Conservation (phyloP, 2,888 invertebrate species). For the Protodeltote pygarga region DNA sequence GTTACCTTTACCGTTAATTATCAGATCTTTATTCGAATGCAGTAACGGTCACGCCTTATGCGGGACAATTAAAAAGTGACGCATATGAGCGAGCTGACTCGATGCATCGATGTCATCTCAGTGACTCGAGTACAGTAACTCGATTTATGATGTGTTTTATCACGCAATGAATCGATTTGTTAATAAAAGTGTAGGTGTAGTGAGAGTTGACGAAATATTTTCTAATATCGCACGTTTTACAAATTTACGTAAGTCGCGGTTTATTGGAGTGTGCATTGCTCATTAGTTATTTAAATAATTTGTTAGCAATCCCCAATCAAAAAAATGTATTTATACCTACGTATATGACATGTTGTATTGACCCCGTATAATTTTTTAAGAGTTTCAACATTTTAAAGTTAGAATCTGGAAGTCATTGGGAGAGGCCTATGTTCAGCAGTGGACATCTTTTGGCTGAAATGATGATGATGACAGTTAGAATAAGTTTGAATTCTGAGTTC, state of each 20-base stretch:
- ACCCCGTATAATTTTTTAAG: too few species aligned
- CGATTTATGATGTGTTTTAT: conserved; percentile 42
- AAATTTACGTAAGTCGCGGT: conserved; percentile 17
- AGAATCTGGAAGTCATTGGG: too few species aligned
- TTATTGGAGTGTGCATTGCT: conserved; percentile 9
- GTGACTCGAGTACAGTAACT: conserved; percentile 34
- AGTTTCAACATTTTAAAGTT: too few species aligned
- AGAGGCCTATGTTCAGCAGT: too few species aligned
- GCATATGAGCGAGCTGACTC: conserved; percentile 64
- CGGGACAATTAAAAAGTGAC: conserved; percentile 80
- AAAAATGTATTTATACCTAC: too few species aligned
- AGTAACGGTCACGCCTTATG: conserved; percentile 76
- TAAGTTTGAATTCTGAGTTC: too few species aligned
- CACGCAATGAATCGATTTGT: conserved; percentile 30
- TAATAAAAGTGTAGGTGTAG: conserved; percentile 31
- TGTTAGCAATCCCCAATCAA: too few species aligned
- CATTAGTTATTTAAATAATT: conserved; percentile 13
- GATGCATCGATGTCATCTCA: conserved; percentile 54
- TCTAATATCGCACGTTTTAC: conserved; percentile 30
- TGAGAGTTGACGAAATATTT: conserved; percentile 30
- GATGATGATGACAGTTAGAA: too few species aligned
- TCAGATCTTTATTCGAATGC: conserved; percentile 73
- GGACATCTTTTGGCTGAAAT: too few species aligned
- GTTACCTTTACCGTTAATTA: conserved; percentile 84
- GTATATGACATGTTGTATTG: too few species aligned